Evolutionary conservation across 2,797 vertebrate species (phyloP).

Genomic region (Heterohyrax brucei): DNA sequence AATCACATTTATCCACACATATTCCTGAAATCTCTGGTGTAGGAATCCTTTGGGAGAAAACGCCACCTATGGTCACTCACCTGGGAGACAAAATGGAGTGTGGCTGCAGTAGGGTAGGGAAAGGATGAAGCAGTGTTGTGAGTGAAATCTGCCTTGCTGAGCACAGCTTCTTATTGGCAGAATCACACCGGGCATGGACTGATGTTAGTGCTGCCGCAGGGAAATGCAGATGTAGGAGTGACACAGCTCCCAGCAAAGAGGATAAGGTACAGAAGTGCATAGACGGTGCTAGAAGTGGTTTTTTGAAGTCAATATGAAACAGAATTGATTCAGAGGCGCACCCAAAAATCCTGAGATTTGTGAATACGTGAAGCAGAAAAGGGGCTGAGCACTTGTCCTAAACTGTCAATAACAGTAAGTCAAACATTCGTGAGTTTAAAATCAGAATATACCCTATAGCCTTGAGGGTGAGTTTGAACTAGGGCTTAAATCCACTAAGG

Average conservation of each 20-base stretch:
- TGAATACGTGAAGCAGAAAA: constrained; percentile 86
- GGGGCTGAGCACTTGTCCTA: constrained; percentile 76
- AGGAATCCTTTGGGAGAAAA: background rate
- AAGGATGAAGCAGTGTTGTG: constrained; percentile 47
- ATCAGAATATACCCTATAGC: constrained; percentile 74
- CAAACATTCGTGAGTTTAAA: constrained; percentile 84
- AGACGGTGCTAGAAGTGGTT: constrained; percentile 68
- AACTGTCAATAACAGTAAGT: constrained; percentile 81
- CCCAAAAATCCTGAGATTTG: constrained; percentile 66
- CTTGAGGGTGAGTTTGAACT: constrained; percentile 64
- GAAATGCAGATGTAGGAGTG: constrained; percentile 89
- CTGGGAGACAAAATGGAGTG: constrained; percentile 23
- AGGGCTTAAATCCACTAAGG: constrained; percentile 44
- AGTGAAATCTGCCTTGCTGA: constrained; percentile 76
- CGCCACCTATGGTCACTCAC: constrained; percentile 2
- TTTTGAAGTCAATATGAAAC: constrained; percentile 75
- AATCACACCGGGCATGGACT: constrained; percentile 82
- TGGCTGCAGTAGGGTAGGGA: constrained; percentile 30
- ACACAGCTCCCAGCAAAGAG: constrained; percentile 86
- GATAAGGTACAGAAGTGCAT: constrained; percentile 73
- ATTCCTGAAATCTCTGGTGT: constrained; percentile 2
- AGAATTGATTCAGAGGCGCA: constrained; percentile 75
- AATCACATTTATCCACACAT: background rate
- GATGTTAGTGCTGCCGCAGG: constrained; percentile 81
- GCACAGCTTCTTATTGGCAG: constrained; percentile 81